Evolutionary conservation across 2,888 invertebrate genomes (phyloP), one percentile per base, ranked within the genome.

Genomic region (Gerosis bhagava): DNA sequence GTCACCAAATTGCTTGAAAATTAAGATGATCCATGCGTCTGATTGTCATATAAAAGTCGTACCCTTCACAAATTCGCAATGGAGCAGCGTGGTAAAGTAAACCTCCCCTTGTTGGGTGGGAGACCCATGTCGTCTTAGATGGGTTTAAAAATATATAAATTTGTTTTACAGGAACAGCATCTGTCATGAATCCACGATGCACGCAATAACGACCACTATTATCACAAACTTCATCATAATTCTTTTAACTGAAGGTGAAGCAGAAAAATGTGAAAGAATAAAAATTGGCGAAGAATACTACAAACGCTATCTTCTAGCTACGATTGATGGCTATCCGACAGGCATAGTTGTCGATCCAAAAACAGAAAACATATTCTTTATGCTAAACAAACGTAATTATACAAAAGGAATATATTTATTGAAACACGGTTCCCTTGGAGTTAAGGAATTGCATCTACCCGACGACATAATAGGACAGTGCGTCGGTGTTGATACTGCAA

Each of bases 321-420:
- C 78, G 1, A 76, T 88, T 1, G 86, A 87, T 35, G 88, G 88
- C 0, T 86, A 79, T 29, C 77, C 88, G 0, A 83, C 84, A 0
- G 81, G 81, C 3, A 70, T 88, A 15, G 80, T 78, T 0, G 56
- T 82, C 5, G 87, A 88, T 34, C 77, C 83, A 0, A 66, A 65
- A 50, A 83, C 81, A 0, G 88, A 87, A 1, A 67, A 87, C 51
- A 73, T 88, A 36, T 86, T 86, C 57, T 87, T 88, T 46, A 70
- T 83, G 1, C 68, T 88, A 0, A 82, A 87, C 35, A 88, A 87
- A 62, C 68, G 73, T 11, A 88, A 87, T 49, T 86, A 83, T 37
- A 87, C 86, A 0, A 84, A 78, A 73, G 88, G 88, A 1, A 73
- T 86, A 2, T 77, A 86, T 55, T 49, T 87, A 0, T 53, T 88